Base-by-base conservation (phyloP, 2,113 vertebrate genomes). In the Psittacara wagleri region DNA sequence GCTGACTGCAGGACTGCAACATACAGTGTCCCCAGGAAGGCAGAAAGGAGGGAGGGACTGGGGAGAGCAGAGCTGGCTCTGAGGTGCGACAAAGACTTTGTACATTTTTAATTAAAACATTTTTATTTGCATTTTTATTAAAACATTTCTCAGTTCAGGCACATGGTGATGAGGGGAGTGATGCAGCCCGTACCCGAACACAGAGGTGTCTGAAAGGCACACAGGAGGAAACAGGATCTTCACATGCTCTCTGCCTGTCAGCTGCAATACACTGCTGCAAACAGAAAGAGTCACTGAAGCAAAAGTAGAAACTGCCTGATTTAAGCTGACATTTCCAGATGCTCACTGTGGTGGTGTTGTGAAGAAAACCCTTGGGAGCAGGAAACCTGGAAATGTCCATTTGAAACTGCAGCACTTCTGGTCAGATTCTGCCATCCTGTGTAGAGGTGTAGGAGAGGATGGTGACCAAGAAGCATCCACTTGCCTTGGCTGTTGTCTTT, bases 151-250 rank as follows among this genome's bases (percentile, higher is more conserved):
- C 39, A 17, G 62, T 28, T 44, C 46, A 41, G 31, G 57, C 48
- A 48, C 39, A 43, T 13, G 25, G 67, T 46, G 57, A 12, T 6
- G 52, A 68, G 62, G 1, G 2, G 11, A 4, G 10, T 4, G 79
- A 49, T 12, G 10, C 31, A 67, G 46, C 17, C 37, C 0, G 0
- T 44, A 52, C 33, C n/a, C n/a, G 61, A 35, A 11, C 29, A 24
- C 0, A 0, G 43, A 70, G 69, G 59, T 55, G 51, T 52, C 2
- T 2, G 49, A 69, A 54, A 41, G 22, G 16, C 44, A 22, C 7
- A 24, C 0, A 1, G 17, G 2, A 33, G 43, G 29, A 55, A 25
- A 54, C 1, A 2, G 27, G 31, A 48, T 84, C 29, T 27, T 19
- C n/a, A 7, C 2, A 1, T 22, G 33, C 22, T 48, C 31, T 64